Evolutionary conservation across 2,113 vertebrate species (phyloP).

Genomic region (Phodopus roborovskii): DNA sequence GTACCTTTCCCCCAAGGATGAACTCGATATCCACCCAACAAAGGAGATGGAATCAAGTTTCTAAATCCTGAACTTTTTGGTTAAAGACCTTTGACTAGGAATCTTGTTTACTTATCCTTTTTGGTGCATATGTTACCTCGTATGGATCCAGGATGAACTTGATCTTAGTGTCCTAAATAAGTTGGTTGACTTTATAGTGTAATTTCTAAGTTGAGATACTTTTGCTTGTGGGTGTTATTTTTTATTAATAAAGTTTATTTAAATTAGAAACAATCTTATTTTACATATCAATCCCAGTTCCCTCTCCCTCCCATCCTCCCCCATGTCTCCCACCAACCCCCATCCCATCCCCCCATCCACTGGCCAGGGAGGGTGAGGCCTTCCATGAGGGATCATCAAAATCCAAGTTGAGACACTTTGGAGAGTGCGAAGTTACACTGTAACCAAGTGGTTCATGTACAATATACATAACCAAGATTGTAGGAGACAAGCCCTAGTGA

Average conservation of each 20-base stretch:
- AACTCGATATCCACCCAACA: background rate
- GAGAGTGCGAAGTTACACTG: background rate
- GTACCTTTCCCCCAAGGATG: slow-evolving; percentile 25
- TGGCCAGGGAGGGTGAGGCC: no score
- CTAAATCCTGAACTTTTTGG: background rate
- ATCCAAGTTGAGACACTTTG: background rate
- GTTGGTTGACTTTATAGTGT: slow-evolving; percentile 1
- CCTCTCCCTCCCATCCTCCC: no score
- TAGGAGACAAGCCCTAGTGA: slow-evolving; percentile 6
- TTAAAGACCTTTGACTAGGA: background rate
- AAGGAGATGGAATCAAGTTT: background rate
- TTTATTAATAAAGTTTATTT: no score
- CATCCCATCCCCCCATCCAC: no score
- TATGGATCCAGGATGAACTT: background rate
- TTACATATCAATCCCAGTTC: no score
- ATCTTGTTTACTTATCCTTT: background rate
- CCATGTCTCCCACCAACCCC: no score
- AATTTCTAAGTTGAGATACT: background rate
- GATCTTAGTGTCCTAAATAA: background rate
- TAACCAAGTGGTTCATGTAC: slow-evolving; percentile 2
- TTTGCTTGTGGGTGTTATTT: no score
- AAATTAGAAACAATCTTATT: no score
- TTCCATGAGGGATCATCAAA: no score
- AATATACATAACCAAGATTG: background rate
- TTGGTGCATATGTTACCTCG: background rate